These are phyloP conservation scores for Rhinoptilus africanus DNA, from an alignment of 2,113 vertebrate genomes.

Conservation along the genomic window DNA sequence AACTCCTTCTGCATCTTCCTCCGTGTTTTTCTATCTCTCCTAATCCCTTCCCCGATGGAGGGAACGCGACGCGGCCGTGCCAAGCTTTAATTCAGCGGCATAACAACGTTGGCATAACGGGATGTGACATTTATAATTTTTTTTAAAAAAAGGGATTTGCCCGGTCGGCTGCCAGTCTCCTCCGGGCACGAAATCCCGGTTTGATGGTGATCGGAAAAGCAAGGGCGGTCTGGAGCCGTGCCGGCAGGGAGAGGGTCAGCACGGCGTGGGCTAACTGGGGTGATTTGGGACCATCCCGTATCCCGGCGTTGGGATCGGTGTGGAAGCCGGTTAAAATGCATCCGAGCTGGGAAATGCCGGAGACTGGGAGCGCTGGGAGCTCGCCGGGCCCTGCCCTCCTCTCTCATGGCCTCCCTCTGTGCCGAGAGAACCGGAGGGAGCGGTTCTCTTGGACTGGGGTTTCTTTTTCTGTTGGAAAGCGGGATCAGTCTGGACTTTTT, in stretches of 20 bases:
- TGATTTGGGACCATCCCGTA: accelerated
- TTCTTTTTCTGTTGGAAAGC: not conserved
- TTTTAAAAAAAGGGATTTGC: not conserved
- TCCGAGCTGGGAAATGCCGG: not conserved
- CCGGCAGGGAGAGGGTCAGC: not conserved
- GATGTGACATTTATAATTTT: not conserved
- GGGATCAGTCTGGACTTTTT: not conserved
- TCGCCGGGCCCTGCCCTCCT: not conserved
- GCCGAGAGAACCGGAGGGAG: not conserved
- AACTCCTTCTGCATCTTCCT: accelerated
- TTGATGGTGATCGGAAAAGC: not conserved
- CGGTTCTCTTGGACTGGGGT: not conserved
- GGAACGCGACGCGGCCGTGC: accelerated
- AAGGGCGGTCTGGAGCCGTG: not conserved
- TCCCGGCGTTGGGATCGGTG: accelerated
- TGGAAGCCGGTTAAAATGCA: accelerated
- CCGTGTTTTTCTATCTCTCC: not conserved
- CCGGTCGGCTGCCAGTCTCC: not conserved
- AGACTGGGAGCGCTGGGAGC: not conserved
- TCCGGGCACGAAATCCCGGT: not conserved
- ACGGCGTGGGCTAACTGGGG: not conserved
- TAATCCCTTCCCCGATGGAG: accelerated
- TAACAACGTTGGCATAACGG: not conserved
- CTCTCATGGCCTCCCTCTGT: not conserved
- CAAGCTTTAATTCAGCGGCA: not conserved